Evolutionary conservation across 2,113 vertebrate genomes (phyloP).

Genomic region (Hemibagrus wyckioides): DNA sequence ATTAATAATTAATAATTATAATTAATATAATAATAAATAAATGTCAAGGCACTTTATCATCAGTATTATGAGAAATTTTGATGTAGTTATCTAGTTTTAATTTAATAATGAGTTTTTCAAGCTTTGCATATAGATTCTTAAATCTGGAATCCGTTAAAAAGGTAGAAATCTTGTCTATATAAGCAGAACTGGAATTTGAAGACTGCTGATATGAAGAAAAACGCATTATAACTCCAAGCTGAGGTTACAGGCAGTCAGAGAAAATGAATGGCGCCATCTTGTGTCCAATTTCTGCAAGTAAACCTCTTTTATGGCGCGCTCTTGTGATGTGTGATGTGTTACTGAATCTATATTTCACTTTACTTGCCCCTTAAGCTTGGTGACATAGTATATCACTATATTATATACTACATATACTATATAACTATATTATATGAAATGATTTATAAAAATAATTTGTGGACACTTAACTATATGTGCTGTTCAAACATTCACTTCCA

Average conservation of each 20-base stretch:
- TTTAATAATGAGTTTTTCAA: not conserved
- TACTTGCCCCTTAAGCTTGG: not conserved
- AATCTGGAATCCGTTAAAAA: not conserved
- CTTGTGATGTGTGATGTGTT: too few species aligned
- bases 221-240: not conserved
- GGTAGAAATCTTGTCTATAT: not conserved
- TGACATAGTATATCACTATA: too few species aligned
- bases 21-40: not conserved
- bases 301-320: not conserved
- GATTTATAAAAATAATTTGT: too few species aligned
- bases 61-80: not conserved
- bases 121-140: not conserved
- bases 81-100: not conserved
- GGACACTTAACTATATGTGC: too few species aligned
- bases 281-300: not conserved
- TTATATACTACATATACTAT: too few species aligned
- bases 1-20: too few species aligned
- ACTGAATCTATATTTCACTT: not conserved
- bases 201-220: not conserved
- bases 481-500: not conserved
- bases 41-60: not conserved
- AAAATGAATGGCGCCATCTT: slow-evolving; percentile 3
- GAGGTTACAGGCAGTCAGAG: not conserved
- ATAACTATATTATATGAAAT: too few species aligned
- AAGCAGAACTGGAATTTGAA: not conserved